These are phyloP conservation scores for Odontophorus gujanensis DNA, from an alignment of 2,113 vertebrate genomes.

Conservation along the genomic window DNA sequence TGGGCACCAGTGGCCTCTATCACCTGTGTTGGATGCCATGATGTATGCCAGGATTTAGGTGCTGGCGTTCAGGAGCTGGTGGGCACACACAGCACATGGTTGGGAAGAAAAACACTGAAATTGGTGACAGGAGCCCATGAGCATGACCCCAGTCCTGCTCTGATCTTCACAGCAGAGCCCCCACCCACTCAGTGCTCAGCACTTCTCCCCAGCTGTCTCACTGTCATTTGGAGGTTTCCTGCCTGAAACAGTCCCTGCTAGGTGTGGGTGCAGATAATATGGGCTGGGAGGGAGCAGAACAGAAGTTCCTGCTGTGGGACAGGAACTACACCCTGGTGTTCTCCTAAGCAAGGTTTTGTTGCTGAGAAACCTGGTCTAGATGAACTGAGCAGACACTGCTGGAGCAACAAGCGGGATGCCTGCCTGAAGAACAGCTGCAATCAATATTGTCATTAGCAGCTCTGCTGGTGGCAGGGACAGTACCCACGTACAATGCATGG, in stretches of 20 bases:
- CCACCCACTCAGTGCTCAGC: background rate
- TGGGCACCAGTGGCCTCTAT: background rate
- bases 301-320: background rate
- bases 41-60: background rate
- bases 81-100: background rate
- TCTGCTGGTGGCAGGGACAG: background rate
- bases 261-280: too few relatives aligned
- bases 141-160: background rate
- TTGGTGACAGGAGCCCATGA: accelerated
- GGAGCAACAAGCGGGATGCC: background rate
- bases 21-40: background rate
- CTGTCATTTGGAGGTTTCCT: background rate
- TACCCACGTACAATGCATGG: accelerated
- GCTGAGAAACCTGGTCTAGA: background rate
- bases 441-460: background rate
- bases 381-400: accelerated
- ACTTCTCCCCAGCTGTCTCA: accelerated
- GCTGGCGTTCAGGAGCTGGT: accelerated
- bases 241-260: background rate
- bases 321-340: background rate
- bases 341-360: background rate
- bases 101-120: background rate
- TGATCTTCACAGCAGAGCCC: background rate
- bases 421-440: background rate
- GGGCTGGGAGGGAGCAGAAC: background rate